Conservation (phyloP, 1,140 invertebrate species). For the Magallana gigas region DNA sequence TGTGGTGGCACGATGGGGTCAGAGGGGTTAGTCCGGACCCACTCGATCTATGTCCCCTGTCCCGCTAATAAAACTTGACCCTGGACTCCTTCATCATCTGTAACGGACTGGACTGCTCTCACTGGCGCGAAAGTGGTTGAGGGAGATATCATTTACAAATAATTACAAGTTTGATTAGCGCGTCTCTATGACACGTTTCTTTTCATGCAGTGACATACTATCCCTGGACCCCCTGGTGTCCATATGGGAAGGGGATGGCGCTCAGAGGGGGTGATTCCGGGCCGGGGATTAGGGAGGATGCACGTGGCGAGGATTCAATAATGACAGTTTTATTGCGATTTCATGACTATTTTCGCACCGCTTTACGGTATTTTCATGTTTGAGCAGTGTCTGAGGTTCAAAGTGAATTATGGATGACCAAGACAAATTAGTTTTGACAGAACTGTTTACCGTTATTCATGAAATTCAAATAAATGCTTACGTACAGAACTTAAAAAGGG, state of each 20-base stretch:
- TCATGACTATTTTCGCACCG: neutral
- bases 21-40: neutral
- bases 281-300: neutral
- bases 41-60: neutral
- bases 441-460: too few relatives aligned
- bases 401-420: too few relatives aligned
- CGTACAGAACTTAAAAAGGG: too few relatives aligned
- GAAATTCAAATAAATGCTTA: too few relatives aligned
- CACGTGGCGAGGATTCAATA: neutral
- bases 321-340: constrained; percentile 3
- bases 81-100: neutral
- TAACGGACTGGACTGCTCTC: neutral
- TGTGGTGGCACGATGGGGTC: too few relatives aligned
- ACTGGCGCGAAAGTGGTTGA: neutral
- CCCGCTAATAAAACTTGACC: constrained; percentile 15
- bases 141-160: constrained; percentile 21
- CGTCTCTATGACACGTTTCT: neutral
- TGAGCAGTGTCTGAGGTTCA: too few relatives aligned
- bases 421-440: too few relatives aligned
- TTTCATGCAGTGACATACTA: constrained; percentile 6
- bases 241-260: neutral
- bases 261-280: neutral
- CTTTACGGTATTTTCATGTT: too few relatives aligned
- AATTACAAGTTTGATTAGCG: constrained; percentile 19
- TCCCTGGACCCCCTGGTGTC: constrained; percentile 1